phyloP scores from a whole-genome alignment of 2,888 invertebrate species.

The Agrenia bidenticulata region DNA sequence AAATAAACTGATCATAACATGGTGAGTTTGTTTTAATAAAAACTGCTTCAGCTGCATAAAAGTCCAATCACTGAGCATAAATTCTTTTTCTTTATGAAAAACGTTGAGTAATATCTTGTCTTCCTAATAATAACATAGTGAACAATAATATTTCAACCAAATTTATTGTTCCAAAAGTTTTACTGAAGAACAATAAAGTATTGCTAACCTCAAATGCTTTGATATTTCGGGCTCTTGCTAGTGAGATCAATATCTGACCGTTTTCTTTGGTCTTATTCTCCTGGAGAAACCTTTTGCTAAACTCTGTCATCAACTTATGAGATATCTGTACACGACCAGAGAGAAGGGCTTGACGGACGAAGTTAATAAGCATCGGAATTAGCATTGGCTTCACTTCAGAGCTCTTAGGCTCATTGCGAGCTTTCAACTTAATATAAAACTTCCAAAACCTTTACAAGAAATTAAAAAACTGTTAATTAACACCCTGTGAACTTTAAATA shows the following conservation, averaged over 20 bases:
- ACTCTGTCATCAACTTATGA: conserved; percentile 36
- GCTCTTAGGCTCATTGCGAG: conserved; percentile 26
- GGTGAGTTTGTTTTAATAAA: conserved; percentile 28
- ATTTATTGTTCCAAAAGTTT: background rate
- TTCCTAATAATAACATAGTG: conserved; percentile 10
- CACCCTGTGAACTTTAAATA: no score
- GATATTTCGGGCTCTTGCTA: conserved; percentile 33
- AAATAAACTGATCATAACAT: conserved; percentile 39
- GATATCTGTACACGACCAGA: conserved; percentile 26
- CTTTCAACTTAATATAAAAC: conserved; percentile 42
- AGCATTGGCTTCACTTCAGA: conserved; percentile 43
- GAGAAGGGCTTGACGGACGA: conserved; percentile 38
- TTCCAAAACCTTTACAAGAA: conserved; percentile 48
- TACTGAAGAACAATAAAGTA: no score
- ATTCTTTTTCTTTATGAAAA: background rate
- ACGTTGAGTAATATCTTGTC: conserved; percentile 20
- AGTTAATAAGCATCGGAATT: conserved; percentile 45
- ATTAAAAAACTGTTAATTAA: background rate
- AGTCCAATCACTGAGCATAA: conserved; percentile 32
- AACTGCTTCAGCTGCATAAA: conserved; percentile 37
- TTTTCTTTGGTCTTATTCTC: conserved; percentile 40
- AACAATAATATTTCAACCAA: no score
- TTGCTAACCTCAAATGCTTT: conserved; percentile 36
- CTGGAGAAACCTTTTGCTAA: conserved; percentile 39
- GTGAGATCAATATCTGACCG: conserved; percentile 26